phyloP scores from a whole-genome alignment of 2,113 vertebrate species.

The Dasyprocta punctata region DNA sequence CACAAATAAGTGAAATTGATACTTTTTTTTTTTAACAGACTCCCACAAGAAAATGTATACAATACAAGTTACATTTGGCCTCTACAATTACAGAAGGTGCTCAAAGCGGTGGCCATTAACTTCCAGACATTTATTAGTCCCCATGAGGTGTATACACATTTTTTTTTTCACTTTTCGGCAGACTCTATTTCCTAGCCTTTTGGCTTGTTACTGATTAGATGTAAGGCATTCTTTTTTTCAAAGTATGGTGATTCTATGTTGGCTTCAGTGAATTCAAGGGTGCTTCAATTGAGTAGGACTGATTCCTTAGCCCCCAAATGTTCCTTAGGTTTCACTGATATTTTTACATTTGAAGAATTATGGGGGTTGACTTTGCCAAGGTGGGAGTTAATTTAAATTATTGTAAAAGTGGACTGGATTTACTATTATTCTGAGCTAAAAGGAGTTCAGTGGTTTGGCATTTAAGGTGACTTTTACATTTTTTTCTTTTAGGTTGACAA shows the following conservation, averaged over 20 bases:
- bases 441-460: conserved; percentile 58
- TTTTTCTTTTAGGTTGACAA: conserved; percentile 92
- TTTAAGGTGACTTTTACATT: conserved; percentile 79
- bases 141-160: neutral
- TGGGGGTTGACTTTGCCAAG: neutral
- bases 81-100: neutral
- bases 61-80: neutral
- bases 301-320: neutral
- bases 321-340: neutral
- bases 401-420: conserved; percentile 29
- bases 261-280: neutral
- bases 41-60: neutral
- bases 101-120: neutral
- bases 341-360: neutral
- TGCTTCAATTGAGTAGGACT: neutral
- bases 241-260: neutral
- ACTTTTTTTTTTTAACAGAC: too few species aligned
- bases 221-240: neutral
- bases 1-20: neutral
- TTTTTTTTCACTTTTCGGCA: neutral
- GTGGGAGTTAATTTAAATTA: conserved; percentile 16
- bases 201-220: neutral
- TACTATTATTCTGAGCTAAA: neutral
- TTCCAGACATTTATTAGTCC: neutral
- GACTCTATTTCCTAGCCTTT: neutral